Percentiles rank a stretch among this genome's conserved stretches.
Conservation (phyloP, 2,888 invertebrate species). For the Sesia bembeciformis region DNA sequence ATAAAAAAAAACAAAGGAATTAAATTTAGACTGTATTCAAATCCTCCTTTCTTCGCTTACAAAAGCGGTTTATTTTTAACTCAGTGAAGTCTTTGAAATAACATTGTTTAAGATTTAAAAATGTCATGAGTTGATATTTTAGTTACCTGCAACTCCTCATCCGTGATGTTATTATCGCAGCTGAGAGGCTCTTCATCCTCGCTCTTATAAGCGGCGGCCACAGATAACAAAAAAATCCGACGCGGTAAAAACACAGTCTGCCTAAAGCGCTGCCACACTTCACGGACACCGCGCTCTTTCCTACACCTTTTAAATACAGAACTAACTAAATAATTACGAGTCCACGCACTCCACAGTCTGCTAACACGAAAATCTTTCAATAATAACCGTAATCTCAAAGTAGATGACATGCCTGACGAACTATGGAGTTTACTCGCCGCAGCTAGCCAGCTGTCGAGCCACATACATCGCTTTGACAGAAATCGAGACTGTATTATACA, state of each 20-base stretch:
- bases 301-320: conserved; percentile 47
- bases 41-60: too few species aligned
- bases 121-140: not conserved
- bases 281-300: conserved; percentile 45
- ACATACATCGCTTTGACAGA: conserved; percentile 27
- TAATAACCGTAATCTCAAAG: conserved; percentile 29
- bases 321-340: conserved; percentile 36
- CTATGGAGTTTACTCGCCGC: conserved; percentile 17
- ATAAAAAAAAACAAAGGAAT: too few species aligned
- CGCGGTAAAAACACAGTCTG: conserved; percentile 46
- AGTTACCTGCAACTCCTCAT: conserved; percentile 52
- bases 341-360: conserved; percentile 50
- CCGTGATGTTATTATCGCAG: conserved; percentile 42
- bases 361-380: conserved; percentile 43
- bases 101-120: too few species aligned
- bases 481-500: conserved; percentile 22
- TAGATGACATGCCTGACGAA: conserved; percentile 30
- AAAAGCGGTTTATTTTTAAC: too few species aligned
- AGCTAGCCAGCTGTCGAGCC: conserved; percentile 20
- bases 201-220: conserved; percentile 51
- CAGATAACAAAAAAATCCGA: conserved; percentile 46
- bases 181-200: conserved; percentile 18
- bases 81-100: too few species aligned
- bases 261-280: conserved; percentile 47
- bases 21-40: too few species aligned